Base-by-base conservation (phyloP, 2,888 invertebrate genomes). In the Oxycera nigricornis region DNA sequence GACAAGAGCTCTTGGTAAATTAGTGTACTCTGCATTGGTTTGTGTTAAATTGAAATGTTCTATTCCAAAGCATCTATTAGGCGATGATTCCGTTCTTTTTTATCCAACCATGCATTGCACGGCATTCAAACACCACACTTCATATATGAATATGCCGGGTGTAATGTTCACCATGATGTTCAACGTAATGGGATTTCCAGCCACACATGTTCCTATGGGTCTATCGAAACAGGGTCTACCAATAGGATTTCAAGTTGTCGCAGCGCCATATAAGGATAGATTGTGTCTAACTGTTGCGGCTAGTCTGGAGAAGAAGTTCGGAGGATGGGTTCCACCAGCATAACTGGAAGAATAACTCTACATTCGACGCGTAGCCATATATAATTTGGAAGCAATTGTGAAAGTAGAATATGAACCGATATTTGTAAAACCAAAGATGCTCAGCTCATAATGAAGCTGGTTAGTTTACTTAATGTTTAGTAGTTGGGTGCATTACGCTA, bases 211-310 rank as follows among this genome's bases (percentile, higher is more conserved):
- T 74, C 95, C 95, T 0, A 86, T 90, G 83, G 93, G 92, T 0
- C 79, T 90, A 1, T 86, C 88, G 76, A 80, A 80, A 0, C 80
- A 88, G n/a, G 90, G 92, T 1, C 82, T 94, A 74, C 95, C 95
- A 0, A 81, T 93, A 30, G 93, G 93, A 9, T 85, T 95, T 77
- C 95, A 95, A 87, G 91, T 94, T 3, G 78, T 95, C 74, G 93
- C 92, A 0, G 90, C 88, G 0, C 91, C 91, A 24, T 86, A 91
- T 82, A 91, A 92, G 81, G 97, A 97, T 83, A 88, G 91, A 74
- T 83, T 95, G 7, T 93, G 94, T 76, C 83, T 97, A 24, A 92
- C 93, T 0, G 91, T 95, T 2, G 96, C 96, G 1, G 86, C 87
- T 77, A 91, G 93, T 80, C 82, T 97, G 52, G 94, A 95, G 81